Base-by-base conservation (phyloP, 2,888 invertebrate species). In the Nemoura dubitans region DNA sequence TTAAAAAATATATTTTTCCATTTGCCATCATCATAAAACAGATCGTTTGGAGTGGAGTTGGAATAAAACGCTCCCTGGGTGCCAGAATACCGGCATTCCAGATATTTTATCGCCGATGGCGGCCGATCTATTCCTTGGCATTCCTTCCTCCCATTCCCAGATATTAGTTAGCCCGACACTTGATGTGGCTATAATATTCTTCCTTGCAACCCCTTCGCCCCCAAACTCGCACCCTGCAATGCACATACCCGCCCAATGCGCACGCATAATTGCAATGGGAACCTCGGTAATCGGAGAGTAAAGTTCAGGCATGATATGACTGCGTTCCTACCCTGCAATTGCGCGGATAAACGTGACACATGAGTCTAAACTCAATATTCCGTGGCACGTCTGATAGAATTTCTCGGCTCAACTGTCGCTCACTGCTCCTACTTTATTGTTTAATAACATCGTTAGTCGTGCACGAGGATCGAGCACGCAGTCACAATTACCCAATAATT, bases 401-500 rank as follows among this genome's bases (percentile, higher is more conserved):
- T n/a, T 84, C 84, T 76, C 76, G 26, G 14, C 30, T 30, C 29
- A 25, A 84, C 29, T 28, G 21, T 30, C 21, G 26, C 43, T 42
- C 26, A 83, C 83, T 42, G 5, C 82, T 16, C 2, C 28, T 5
- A 82, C 59, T 43, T 42, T 43, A 25, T 16, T 84, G 59, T 27
- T 26, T 84, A 43, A 59, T 81, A 29, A 30, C 30, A 10, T 29
- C 76, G 43, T 28, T 59, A 27, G 0, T 27, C 84, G 59, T 16
- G 84, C 59, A 59, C 84, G 84, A 59, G 16, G 7, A 21, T 42
- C 26, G 27, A 26, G 27, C 42, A 83, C 83, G 83, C 83, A 84
- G 25, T 43, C 83, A 83, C 83, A 83, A 43, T 43, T 43, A 43
- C 59, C 76, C 76, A 59, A 84, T 29, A 84, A 84, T 84, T 84